Percentiles rank a stretch among this genome's conserved stretches.
phyloP scores from a whole-genome alignment of 1,140 invertebrate species.

The Aleiodes sp. region DNA sequence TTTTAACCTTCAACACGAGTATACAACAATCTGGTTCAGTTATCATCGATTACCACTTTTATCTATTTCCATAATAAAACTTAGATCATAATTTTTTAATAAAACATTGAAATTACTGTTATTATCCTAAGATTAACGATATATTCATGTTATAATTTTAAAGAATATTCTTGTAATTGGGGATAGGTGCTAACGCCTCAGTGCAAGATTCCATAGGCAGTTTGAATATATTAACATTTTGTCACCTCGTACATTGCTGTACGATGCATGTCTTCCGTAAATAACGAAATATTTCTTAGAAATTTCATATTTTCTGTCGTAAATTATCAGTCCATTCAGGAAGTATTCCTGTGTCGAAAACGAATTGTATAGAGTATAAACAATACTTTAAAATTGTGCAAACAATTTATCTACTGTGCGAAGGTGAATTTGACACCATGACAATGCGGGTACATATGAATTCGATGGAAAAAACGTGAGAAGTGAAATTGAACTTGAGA shows the following conservation, averaged over 20 bases:
- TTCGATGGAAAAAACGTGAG: too few relatives aligned
- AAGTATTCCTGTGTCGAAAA: too few relatives aligned
- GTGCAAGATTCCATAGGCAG: neutral
- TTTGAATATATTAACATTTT: constrained; percentile 11
- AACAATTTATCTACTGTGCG: too few relatives aligned
- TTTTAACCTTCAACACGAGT: neutral
- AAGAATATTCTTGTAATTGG: constrained; percentile 2
- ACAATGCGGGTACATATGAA: too few relatives aligned
- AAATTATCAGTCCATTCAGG: too few relatives aligned
- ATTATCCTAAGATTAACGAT: constrained; percentile 2
- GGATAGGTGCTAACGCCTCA: neutral
- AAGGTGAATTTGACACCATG: too few relatives aligned
- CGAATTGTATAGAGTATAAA: too few relatives aligned
- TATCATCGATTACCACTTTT: neutral
- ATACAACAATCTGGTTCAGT: neutral
- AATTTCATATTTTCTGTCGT: too few relatives aligned
- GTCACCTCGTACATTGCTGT: constrained; percentile 1
- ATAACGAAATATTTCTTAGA: too few relatives aligned
- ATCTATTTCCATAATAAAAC: constrained; percentile 1
- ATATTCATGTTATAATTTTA: neutral
- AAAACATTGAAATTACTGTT: neutral
- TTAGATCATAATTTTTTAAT: constrained; percentile 15
- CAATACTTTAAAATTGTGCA: too few relatives aligned
- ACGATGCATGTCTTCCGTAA: too few relatives aligned
- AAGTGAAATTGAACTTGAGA: too few relatives aligned